Percentiles rank a stretch among this genome's conserved stretches.
Evolutionary conservation across 2,888 invertebrate genomes (phyloP).

Genomic region (Diplazon laetatorius): DNA sequence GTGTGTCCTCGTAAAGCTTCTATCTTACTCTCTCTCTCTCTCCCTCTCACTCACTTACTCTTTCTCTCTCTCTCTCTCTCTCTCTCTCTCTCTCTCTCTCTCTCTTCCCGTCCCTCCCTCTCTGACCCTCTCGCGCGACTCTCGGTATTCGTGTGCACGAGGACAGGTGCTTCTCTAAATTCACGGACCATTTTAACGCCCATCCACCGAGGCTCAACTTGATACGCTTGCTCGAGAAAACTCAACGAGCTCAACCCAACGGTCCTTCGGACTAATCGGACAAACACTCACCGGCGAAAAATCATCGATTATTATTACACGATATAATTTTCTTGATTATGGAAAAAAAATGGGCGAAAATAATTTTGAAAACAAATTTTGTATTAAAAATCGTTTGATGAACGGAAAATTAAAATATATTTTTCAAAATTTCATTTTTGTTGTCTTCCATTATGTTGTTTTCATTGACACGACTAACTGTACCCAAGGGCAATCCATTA

Average conservation of each 20-base stretch:
- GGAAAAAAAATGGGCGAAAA: too few species aligned
- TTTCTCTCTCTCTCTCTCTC: neutral
- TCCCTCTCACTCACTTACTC: neutral
- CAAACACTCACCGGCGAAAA: neutral
- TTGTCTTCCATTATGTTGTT: too few species aligned
- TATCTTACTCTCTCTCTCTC: constrained; percentile 32
- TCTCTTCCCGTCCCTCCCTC: too few species aligned
- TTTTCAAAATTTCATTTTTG: neutral
- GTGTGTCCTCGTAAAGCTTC: constrained; percentile 42
- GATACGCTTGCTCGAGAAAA: constrained; percentile 20
- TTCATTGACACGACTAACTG: neutral
- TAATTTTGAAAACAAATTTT: too few species aligned
- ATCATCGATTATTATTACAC: neutral
- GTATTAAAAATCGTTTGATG: too few species aligned
- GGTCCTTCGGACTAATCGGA: neutral
- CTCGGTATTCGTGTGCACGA: constrained; percentile 21
- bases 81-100: neutral
- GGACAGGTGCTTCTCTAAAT: constrained; percentile 67
- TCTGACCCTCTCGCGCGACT: constrained; percentile 22
- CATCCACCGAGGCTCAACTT: constrained; percentile 35
- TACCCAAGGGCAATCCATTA: too few species aligned
- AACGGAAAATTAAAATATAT: neutral
- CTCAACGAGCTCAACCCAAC: constrained; percentile 10
- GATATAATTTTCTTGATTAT: too few species aligned
- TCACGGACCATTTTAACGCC: constrained; percentile 66